Percentiles rank a stretch among this genome's conserved stretches.
phyloP scores from a whole-genome alignment of 2,888 invertebrate species.

The Drosophila mettleri region DNA sequence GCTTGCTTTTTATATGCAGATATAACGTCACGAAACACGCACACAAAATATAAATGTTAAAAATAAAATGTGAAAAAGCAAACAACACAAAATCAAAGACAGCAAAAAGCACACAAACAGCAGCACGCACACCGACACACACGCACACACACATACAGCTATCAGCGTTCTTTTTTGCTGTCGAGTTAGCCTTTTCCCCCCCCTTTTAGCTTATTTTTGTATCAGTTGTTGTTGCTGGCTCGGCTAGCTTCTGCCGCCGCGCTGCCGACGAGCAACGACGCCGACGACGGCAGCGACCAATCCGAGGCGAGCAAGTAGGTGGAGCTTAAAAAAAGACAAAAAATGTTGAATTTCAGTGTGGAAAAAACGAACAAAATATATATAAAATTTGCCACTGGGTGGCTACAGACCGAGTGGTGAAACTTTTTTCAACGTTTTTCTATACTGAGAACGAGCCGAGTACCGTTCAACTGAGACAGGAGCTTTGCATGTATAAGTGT shows the following conservation, averaged over 20 bases:
- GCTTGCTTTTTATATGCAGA: slow-evolving; percentile 41
- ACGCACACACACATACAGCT: slow-evolving; percentile 12
- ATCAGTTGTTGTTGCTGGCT: slow-evolving; percentile 37
- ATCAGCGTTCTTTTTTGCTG: slow-evolving; percentile 60
- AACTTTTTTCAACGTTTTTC: slow-evolving; percentile 81
- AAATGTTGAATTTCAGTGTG: slow-evolving; percentile 64
- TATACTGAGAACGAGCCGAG: slow-evolving; percentile 63
- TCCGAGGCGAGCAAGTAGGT: slow-evolving; percentile 83
- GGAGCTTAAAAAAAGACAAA: slow-evolving; percentile 83
- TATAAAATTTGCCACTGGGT: slow-evolving; percentile 55
- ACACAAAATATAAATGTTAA: slow-evolving; percentile 78
- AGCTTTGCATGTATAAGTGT: slow-evolving; percentile 14
- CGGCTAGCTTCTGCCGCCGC: slow-evolving; percentile 44
- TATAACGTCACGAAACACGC: slow-evolving; percentile 54
- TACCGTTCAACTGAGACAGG: slow-evolving; percentile 28
- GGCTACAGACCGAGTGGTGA: slow-evolving; percentile 40
- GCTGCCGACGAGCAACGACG: slow-evolving; percentile 40
- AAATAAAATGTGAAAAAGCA: slow-evolving; percentile 82
- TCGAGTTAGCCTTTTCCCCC: slow-evolving; percentile 80
- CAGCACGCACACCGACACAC: slow-evolving; percentile 25
- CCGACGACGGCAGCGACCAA: slow-evolving; percentile 71
- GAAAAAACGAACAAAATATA: slow-evolving; percentile 67
- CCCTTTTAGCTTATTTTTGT: slow-evolving; percentile 65
- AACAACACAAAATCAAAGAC: slow-evolving; percentile 75
- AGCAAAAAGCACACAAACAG: slow-evolving; percentile 43